A percentile compares a stretch with the other conserved stretches of the same genome.
Evolutionary conservation across 2,888 invertebrate genomes (phyloP).

Genomic region (Chalcosyrphus nemorum): DNA sequence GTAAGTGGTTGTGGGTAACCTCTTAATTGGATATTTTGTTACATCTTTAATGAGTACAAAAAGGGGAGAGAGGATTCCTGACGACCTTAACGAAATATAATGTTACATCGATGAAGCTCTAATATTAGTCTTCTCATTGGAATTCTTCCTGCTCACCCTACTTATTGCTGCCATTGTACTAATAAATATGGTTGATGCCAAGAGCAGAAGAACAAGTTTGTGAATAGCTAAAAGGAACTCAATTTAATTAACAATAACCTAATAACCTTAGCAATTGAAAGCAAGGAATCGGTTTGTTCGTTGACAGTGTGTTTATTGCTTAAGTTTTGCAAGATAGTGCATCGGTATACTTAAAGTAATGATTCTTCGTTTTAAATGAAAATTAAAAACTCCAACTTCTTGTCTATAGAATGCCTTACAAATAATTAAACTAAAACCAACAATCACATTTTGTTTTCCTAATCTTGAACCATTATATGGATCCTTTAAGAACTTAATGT

Average conservation of each 20-base stretch:
- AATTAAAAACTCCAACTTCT: no score
- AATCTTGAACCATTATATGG: no score
- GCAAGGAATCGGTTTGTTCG: background rate
- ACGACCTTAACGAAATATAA: constrained; percentile 4
- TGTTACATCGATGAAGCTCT: background rate
- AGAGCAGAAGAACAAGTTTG: background rate
- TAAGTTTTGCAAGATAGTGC: background rate
- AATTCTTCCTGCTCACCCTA: background rate
- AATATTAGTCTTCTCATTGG: background rate
- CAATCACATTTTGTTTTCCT: no score
- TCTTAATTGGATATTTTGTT: constrained; percentile 44
- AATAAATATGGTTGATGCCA: background rate
- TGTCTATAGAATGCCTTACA: no score
- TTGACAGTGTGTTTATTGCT: background rate
- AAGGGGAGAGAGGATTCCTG: background rate
- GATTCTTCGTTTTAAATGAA: no score
- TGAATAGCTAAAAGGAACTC: background rate
- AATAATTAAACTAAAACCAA: no score
- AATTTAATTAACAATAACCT: constrained; percentile 5
- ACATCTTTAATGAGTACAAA: constrained; percentile 30
- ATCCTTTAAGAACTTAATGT: no score
- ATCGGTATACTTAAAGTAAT: no score
- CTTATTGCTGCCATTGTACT: background rate
- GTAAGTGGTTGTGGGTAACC: constrained; percentile 17
- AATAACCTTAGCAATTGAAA: background rate